Evolutionary conservation across 2,113 vertebrate species (phyloP).

Genomic region (Leptobrachium leishanense): DNA sequence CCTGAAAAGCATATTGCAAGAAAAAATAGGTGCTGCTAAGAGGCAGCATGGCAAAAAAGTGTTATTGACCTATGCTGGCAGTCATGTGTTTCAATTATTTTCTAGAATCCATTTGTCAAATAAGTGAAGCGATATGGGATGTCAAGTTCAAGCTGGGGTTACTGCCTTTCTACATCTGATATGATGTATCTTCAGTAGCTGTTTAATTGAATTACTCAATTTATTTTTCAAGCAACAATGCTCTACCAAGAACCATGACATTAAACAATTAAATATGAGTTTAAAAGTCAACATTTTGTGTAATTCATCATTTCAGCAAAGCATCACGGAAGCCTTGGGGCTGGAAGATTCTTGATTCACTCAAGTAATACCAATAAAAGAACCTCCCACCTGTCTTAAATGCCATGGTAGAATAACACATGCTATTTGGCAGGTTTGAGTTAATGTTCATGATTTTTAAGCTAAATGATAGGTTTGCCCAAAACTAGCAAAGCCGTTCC

Average conservation of each 20-base stretch:
- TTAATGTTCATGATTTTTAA: constrained; percentile 40
- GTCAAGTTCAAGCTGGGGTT: constrained; percentile 96
- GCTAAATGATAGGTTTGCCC: not conserved
- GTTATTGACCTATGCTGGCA: constrained; percentile 98
- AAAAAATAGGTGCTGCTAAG: constrained; percentile 95
- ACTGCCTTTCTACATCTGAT: constrained; percentile 97
- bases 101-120: constrained; percentile 97
- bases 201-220: constrained; percentile 99
- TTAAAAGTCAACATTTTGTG: constrained; percentile 90
- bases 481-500: not conserved
- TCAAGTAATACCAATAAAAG: constrained; percentile 46
- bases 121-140: constrained; percentile 84
- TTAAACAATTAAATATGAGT: constrained; percentile 96
- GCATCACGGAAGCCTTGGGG: constrained; percentile 58
- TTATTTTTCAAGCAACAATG: constrained; percentile 99
- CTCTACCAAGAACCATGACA: constrained; percentile 92
- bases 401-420: constrained; percentile 12
- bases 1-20: constrained; percentile 81
- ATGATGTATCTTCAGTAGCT: constrained; percentile 96
- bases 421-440: not conserved
- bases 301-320: constrained; percentile 78
- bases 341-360: constrained; percentile 49
- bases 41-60: constrained; percentile 90
- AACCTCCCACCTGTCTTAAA: constrained; percentile 42
- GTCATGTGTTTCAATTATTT: constrained; percentile 99